A percentile compares a stretch with the other conserved stretches of the same genome.
These are phyloP conservation scores for Drosophila diplacantha DNA, from an alignment of 2,888 invertebrate genomes.

Conservation along the genomic window DNA sequence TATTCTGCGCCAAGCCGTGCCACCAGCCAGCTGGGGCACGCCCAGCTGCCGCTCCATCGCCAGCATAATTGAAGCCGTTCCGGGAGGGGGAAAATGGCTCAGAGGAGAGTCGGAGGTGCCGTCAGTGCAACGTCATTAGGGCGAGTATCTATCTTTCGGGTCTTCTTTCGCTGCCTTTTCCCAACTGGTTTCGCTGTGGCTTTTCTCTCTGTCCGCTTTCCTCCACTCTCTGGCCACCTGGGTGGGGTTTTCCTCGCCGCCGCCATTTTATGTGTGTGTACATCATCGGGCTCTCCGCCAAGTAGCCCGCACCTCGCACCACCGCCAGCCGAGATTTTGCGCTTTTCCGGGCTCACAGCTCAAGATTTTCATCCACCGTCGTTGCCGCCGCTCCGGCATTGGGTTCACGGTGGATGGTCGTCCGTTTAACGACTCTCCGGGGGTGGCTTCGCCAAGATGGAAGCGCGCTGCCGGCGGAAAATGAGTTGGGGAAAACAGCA, in stretches of 20 bases:
- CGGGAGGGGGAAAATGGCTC: slow-evolving; percentile 34
- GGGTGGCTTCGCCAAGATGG: slow-evolving; percentile 52
- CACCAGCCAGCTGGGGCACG: slow-evolving; percentile 50
- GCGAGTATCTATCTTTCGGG: slow-evolving; percentile 34
- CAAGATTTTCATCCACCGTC: slow-evolving; percentile 67
- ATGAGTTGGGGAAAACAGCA: slow-evolving; percentile 1
- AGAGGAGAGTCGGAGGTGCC: slow-evolving; percentile 15
- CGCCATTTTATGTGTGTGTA: slow-evolving; percentile 60
- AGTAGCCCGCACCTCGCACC: slow-evolving; percentile 22
- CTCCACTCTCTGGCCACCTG: slow-evolving; percentile 25
- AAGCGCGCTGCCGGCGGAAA: slow-evolving; percentile 12
- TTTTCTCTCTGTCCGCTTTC: slow-evolving; percentile 25
- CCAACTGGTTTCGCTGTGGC: slow-evolving; percentile 32
- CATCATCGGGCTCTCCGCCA: slow-evolving; percentile 25
- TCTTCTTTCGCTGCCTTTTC: slow-evolving; percentile 44
- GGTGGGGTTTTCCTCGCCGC: slow-evolving; percentile 49
- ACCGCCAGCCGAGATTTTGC: slow-evolving; percentile 58
- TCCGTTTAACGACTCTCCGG: slow-evolving; percentile 31
- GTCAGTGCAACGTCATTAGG: slow-evolving; percentile 41
- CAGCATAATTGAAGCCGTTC: slow-evolving; percentile 67
- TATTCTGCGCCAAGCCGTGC: slow-evolving; percentile 65
- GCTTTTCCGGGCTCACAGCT: slow-evolving; percentile 54
- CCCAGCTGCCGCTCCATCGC: slow-evolving; percentile 42
- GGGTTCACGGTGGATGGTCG: slow-evolving; percentile 16
- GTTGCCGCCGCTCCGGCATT: slow-evolving; percentile 5